Evolutionary conservation across 2,113 vertebrate species (phyloP).

Genomic region (Pollachius pollachius): DNA sequence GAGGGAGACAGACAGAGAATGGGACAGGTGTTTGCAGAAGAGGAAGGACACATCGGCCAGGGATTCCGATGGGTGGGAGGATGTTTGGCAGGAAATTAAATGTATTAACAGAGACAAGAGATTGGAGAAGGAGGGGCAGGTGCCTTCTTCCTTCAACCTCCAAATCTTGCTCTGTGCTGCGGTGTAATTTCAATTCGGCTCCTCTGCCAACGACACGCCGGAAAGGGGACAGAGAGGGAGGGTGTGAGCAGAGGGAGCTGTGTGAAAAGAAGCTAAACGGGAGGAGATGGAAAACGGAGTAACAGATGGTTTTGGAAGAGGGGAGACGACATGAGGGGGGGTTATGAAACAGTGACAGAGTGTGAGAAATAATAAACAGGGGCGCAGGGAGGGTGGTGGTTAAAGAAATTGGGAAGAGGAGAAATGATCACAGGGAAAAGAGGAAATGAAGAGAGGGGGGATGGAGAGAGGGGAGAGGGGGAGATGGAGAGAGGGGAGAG

Average conservation of each 20-base stretch:
- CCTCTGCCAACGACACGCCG: constrained; percentile 32
- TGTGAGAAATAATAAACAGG: not conserved
- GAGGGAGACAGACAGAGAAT: no score
- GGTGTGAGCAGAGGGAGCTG: not conserved
- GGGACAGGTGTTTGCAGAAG: no score
- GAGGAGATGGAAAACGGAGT: not conserved
- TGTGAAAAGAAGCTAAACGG: not conserved
- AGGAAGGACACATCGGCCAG: no score
- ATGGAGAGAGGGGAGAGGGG: not conserved
- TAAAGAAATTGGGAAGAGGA: not conserved
- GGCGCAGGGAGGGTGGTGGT: not conserved
- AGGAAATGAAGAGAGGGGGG: not conserved
- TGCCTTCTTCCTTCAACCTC: constrained; percentile 6
- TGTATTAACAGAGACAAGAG: constrained; percentile 49
- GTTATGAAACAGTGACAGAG: not conserved
- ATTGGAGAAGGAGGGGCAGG: constrained; percentile 26
- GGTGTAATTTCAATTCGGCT: constrained; percentile 46
- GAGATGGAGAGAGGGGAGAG: not conserved
- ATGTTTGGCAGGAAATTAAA: constrained; percentile 62
- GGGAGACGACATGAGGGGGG: not conserved
- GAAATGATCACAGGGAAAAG: not conserved
- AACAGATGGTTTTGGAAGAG: no score
- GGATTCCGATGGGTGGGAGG: constrained; percentile 15
- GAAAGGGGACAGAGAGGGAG: constrained; percentile 10
- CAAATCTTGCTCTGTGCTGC: constrained; percentile 49